Percentiles rank a stretch among this genome's conserved stretches.
Evolutionary conservation across 1,140 invertebrate genomes (phyloP).

Genomic region (Neotoxoptera formosana): DNA sequence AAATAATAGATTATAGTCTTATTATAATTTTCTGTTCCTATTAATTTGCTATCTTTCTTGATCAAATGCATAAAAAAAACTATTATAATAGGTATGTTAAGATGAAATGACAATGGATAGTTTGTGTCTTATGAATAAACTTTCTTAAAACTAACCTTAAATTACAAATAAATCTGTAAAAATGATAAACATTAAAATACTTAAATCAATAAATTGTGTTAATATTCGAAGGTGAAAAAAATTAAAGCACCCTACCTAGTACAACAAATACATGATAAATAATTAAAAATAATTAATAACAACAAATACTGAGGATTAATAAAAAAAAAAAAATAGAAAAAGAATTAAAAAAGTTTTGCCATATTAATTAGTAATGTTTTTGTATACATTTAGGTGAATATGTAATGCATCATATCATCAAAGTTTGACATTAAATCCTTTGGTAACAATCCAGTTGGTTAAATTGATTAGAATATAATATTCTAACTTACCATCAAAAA

Average conservation of each 20-base stretch:
- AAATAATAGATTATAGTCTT: neutral
- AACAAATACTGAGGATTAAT: neutral
- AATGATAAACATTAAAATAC: neutral
- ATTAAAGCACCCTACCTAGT: neutral
- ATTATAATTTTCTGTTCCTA: neutral
- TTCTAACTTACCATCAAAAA: neutral
- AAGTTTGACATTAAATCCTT: neutral
- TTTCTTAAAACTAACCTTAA: neutral
- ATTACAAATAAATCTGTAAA: neutral
- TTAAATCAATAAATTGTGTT: neutral
- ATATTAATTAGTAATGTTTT: neutral
- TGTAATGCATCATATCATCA: neutral
- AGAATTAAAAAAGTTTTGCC: neutral
- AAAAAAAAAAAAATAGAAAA: neutral
- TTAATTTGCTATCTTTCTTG: neutral
- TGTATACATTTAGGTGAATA: neutral
- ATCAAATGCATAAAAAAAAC: neutral
- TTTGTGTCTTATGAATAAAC: neutral
- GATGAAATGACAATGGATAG: neutral
- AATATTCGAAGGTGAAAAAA: neutral
- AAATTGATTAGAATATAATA: neutral
- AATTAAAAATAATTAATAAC: neutral
- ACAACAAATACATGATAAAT: neutral
- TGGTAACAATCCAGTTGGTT: neutral
- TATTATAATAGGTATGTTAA: neutral